These are phyloP conservation scores for Chrysolina americana DNA, from an alignment of 2,888 invertebrate genomes.

Conservation along the genomic window DNA sequence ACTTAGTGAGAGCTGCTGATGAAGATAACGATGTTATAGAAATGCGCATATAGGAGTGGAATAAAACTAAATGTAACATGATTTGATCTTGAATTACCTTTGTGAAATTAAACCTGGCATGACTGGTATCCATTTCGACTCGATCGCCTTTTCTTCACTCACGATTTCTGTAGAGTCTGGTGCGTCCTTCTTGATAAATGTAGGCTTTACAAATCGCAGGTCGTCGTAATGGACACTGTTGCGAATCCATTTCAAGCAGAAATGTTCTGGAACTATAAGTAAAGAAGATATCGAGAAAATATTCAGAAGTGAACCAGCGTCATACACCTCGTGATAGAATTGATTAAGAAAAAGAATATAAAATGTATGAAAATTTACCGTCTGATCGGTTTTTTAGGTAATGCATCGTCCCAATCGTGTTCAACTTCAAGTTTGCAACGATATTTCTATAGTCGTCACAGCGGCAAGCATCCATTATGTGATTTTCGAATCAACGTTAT, in stretches of 20 bases:
- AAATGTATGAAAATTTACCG: conserved; percentile 6
- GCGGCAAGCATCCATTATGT: conserved; percentile 53
- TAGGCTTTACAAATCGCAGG: conserved; percentile 35
- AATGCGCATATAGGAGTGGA: background rate
- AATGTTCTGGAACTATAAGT: conserved; percentile 51
- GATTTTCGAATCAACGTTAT: background rate
- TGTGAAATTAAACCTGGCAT: conserved; percentile 54
- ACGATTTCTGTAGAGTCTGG: conserved; percentile 19
- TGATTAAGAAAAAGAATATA: too few relatives aligned
- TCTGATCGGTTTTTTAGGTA: conserved; percentile 22
- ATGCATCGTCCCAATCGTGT: conserved; percentile 48
- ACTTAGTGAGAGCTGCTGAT: too few relatives aligned
- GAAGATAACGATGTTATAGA: too few relatives aligned
- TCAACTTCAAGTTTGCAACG: conserved; percentile 48
- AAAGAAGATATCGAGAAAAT: background rate
- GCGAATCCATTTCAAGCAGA: conserved; percentile 44
- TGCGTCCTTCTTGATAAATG: conserved; percentile 16
- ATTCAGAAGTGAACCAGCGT: too few relatives aligned
- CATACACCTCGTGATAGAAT: too few relatives aligned
- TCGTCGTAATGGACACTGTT: conserved; percentile 38
- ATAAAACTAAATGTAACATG: background rate
- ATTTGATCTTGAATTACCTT: conserved; percentile 43
- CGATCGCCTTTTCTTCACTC: conserved; percentile 26
- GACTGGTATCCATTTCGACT: conserved; percentile 57
- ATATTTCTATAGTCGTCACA: conserved; percentile 51